Evolutionary conservation across 2,113 vertebrate genomes (phyloP).

Genomic region (Diadophis punctatus): DNA sequence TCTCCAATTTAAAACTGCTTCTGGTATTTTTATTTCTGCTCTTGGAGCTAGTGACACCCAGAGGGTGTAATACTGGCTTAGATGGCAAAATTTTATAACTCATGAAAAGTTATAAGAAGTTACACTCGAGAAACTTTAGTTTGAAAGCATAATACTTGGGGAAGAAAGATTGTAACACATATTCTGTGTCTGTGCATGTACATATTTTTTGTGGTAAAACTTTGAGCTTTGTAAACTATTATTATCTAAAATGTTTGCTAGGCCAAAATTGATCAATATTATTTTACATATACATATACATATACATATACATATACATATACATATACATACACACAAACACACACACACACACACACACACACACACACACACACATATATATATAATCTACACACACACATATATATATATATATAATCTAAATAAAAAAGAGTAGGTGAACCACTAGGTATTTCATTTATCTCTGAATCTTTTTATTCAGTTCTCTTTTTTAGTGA

Average conservation of each 20-base stretch:
- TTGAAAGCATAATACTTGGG: background rate
- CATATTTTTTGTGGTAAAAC: conserved; percentile 55
- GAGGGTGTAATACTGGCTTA: background rate
- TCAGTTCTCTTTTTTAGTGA: background rate
- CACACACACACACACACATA: no score
- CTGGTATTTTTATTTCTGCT: background rate
- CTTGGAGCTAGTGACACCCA: background rate
- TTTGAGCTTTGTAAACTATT: conserved; percentile 49
- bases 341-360: no score
- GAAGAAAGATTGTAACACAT: background rate
- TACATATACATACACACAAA: no score
- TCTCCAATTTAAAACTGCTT: background rate
- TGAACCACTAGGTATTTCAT: background rate
- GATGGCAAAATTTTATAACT: background rate
- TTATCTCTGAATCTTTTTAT: background rate
- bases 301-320: no score
- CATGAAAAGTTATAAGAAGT: background rate
- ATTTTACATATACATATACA: no score
- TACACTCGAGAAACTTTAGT: background rate
- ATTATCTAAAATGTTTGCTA: conserved; percentile 54
- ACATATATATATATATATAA: no score
- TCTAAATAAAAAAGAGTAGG: conserved; percentile 47
- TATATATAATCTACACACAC: no score
- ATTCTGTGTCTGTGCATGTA: background rate
- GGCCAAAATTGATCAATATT: conserved; percentile 55